Conservation (phyloP, 1,140 invertebrate genomes). For the silkworm (Bombyx mori) region ASM3026992v2 NC_085110.1:939001-939500, state of each 20-base stretch:
- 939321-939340: slow-evolving; percentile 88
- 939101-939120: too few relatives aligned
- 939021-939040: too few relatives aligned
- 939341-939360: slow-evolving; percentile 74
- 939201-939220: too few relatives aligned
- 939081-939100: too few relatives aligned
- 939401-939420: slow-evolving; percentile 90
- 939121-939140: too few relatives aligned
- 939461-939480: slow-evolving; percentile 34
- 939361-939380: slow-evolving; percentile 87
- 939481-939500: slow-evolving; percentile 81
- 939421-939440: slow-evolving; percentile 89
- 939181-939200: too few relatives aligned
- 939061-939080: neutral
- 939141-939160: too few relatives aligned
- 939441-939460: slow-evolving; percentile 43
- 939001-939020: too few relatives aligned
- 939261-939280: too few relatives aligned
- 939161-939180: too few relatives aligned
- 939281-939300: neutral
- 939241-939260: too few relatives aligned
- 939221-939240: too few relatives aligned
- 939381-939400: slow-evolving; percentile 86
- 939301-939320: slow-evolving; percentile 76
- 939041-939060: neutral